phyloP scores from a whole-genome alignment of 2,797 vertebrate species.

The Decapterus maruadsi region DNA sequence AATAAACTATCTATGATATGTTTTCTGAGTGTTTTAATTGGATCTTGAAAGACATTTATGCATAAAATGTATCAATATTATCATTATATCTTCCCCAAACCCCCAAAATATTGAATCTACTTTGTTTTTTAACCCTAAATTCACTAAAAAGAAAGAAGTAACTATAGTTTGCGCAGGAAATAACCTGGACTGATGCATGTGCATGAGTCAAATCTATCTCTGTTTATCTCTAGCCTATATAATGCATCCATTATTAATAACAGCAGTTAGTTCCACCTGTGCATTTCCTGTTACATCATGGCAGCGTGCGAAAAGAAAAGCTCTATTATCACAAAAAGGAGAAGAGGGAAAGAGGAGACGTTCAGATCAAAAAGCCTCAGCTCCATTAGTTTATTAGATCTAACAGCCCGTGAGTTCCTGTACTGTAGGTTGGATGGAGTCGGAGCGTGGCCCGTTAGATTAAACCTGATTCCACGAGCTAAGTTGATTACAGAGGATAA shows the following conservation, averaged over 20 bases:
- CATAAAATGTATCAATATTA: too few relatives aligned
- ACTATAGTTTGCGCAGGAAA: not conserved
- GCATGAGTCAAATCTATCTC: not conserved
- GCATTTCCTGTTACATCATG: not conserved
- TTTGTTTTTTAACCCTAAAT: too few relatives aligned
- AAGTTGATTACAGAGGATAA: conserved; percentile 71
- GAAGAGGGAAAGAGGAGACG: not conserved
- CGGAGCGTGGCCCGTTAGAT: conserved; percentile 45
- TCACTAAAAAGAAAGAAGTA: too few relatives aligned
- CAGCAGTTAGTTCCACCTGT: not conserved
- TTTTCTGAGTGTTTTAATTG: too few relatives aligned
- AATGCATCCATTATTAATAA: not conserved
- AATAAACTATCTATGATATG: not conserved
- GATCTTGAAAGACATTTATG: too few relatives aligned
- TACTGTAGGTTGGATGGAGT: conserved; percentile 15
- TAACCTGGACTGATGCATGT: not conserved
- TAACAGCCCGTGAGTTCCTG: conserved; percentile 34
- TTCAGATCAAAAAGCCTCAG: conserved; percentile 29
- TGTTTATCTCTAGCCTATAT: not conserved
- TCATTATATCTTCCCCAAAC: too few relatives aligned
- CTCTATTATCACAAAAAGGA: not conserved
- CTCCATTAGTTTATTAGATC: conserved; percentile 62
- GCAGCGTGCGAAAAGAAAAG: not conserved
- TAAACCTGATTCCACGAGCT: conserved; percentile 62
- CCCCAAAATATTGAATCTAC: not conserved